Base-by-base conservation (phyloP, 2,888 invertebrate genomes). In the Xanthia togata region DNA sequence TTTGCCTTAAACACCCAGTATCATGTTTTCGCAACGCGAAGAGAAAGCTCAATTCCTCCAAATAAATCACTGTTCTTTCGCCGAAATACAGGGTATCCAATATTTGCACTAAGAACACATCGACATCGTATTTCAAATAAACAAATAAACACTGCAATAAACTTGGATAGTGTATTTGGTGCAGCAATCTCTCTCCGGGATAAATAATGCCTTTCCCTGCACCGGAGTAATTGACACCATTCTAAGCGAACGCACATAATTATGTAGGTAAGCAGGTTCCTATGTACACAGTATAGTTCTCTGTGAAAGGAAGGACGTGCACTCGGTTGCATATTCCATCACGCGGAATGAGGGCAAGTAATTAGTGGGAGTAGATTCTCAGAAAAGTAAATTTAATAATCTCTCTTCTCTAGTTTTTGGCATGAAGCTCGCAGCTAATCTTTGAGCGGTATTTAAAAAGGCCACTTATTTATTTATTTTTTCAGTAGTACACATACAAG, bases 291-390 rank as follows among this genome's bases (percentile, higher is more conserved):
- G 63, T 79, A 63, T 63, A 81, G 72, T 71, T 62, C 57, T 59
- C 31, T 65, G 6, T 71, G 67, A 62, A 71, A 81, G 83, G 64
- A 80, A 85, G 84, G 83, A 86, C 82, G 84, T 82, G 82, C 83
- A 79, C 80, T 73, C 73, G 70, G 78, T 83, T 90, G 90, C 90
- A 91, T 91, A 91, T 90, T 90, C 88, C 85, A 91, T 90, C 89
- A 88, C 70, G 81, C 68, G 82, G 81, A 90, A 90, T 87, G 87
- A 84, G 89, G 85, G 38, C 78, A 47, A 81, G 88, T 87, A 90
- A 91, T 91, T 91, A 91, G 87, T 81, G 77, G 73, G 82, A 90
- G 88, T 88, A 86, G 75, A 79, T 86, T 83, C 82, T 84, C 38
- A 69, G 78, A 81, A 88, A 72, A 63, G 60, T 71, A 76, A 82